phyloP scores from a whole-genome alignment of 2,797 vertebrate species.

The Protonibea diacanthus region DNA sequence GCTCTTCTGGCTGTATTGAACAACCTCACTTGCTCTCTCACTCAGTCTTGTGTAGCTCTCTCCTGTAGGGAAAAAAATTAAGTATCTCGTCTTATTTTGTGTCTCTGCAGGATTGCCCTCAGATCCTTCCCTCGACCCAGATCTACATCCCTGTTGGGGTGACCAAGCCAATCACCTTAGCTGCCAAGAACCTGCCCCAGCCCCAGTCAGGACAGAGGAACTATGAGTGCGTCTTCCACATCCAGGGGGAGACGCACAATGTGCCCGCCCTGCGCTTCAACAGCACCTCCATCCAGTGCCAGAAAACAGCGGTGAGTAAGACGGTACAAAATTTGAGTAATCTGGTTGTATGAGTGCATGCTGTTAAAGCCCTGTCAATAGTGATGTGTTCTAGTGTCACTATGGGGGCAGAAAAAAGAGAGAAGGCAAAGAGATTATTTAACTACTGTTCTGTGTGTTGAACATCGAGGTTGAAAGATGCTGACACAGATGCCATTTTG shows the following conservation, averaged over 20 bases:
- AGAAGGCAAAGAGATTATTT: neutral
- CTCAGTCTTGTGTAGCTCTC: constrained; percentile 6
- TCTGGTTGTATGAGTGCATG: neutral
- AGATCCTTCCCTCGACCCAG: constrained; percentile 96
- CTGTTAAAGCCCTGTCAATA: neutral
- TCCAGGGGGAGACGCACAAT: constrained; percentile 90
- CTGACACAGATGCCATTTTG: neutral
- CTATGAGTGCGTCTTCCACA: constrained; percentile 97
- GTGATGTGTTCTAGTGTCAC: neutral
- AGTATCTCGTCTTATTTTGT: constrained; percentile 12
- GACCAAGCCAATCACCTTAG: constrained; percentile 96
- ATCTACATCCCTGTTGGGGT: constrained; percentile 97
- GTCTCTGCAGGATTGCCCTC: constrained; percentile 92
- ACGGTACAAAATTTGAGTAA: neutral
- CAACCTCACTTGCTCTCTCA: neutral
- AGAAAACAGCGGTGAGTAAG: constrained; percentile 94
- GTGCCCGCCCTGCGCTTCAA: constrained; percentile 97
- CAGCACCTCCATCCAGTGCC: constrained; percentile 99
- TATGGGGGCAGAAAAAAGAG: neutral
- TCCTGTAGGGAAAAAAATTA: neutral
- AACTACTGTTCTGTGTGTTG: neutral
- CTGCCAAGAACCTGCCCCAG: constrained; percentile 96
- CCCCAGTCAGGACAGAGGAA: constrained; percentile 96
- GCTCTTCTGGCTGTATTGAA: constrained; percentile 17
- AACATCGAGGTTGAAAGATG: neutral